phyloP scores from a whole-genome alignment of 2,888 invertebrate genomes.

The Chrysina gloriosa region DNA sequence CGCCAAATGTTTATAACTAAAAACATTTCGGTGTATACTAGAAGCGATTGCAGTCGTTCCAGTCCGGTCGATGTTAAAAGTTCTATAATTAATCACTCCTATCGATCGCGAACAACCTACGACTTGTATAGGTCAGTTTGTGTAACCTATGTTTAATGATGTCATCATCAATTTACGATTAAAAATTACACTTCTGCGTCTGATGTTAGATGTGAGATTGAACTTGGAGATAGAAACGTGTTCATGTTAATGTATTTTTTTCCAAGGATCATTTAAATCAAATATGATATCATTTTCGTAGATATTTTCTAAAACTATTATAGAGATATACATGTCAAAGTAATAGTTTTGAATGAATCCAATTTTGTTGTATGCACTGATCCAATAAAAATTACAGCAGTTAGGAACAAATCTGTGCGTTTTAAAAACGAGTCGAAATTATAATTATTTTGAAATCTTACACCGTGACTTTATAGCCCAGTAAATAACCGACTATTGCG shows the following conservation, averaged over 20 bases:
- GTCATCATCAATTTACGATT: not conserved
- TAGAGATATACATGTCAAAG: not conserved
- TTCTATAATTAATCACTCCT: slow-evolving; percentile 7
- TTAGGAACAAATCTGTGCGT: not conserved
- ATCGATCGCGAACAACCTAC: slow-evolving; percentile 14
- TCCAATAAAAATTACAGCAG: not conserved
- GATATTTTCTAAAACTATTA: not conserved
- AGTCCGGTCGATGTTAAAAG: not conserved
- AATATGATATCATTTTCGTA: too few relatives aligned
- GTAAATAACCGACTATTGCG: not conserved
- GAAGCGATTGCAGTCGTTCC: not conserved
- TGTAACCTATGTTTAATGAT: not conserved
- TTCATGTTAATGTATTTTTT: not conserved
- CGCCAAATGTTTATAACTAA: not conserved
- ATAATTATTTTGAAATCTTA: not conserved
- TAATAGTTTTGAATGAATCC: not conserved
- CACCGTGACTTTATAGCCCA: not conserved
- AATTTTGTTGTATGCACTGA: not conserved
- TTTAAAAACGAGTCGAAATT: not conserved
- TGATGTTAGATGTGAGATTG: not conserved
- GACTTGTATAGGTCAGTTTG: slow-evolving; percentile 22
- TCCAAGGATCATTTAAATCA: too few relatives aligned
- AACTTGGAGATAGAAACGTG: too few relatives aligned
- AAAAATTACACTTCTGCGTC: not conserved
- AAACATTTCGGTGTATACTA: not conserved